Evolutionary conservation across 2,113 vertebrate genomes (phyloP).

Genomic region (Pangasianodon gigas): DNA sequence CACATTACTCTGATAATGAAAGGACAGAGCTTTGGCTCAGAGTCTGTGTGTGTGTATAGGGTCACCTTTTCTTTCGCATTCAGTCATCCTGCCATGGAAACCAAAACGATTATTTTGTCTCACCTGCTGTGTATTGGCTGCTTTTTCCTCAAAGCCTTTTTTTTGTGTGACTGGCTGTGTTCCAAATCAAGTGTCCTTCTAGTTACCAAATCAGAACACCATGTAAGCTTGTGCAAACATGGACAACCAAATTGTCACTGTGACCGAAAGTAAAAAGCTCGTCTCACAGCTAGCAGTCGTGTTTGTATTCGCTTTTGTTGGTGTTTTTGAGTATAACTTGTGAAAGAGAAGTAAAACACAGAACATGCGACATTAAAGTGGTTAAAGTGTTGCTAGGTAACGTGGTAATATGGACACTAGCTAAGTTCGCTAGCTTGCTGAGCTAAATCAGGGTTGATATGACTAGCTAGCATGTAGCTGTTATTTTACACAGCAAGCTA

Average conservation of each 20-base stretch:
- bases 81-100: neutral
- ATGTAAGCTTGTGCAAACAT: neutral
- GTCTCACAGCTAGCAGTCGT: neutral
- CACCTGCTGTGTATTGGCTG: neutral
- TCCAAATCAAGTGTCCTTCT: neutral
- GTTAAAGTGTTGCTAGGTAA: neutral
- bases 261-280: neutral
- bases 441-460: neutral
- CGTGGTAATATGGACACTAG: neutral
- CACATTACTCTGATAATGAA: neutral
- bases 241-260: neutral
- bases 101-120: neutral
- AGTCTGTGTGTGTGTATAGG: neutral
- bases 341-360: neutral
- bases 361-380: neutral
- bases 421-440: neutral
- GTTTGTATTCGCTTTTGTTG: neutral
- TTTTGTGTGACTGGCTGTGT: neutral
- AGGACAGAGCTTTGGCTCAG: neutral
- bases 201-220: neutral
- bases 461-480: neutral
- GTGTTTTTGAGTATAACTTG: neutral
- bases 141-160: neutral
- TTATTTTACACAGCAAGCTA: neutral
- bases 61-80: neutral